Evolutionary conservation across 2,888 invertebrate genomes (phyloP), one percentile per base, ranked within the genome.

Genomic region (Tetheella fluctuosa): DNA sequence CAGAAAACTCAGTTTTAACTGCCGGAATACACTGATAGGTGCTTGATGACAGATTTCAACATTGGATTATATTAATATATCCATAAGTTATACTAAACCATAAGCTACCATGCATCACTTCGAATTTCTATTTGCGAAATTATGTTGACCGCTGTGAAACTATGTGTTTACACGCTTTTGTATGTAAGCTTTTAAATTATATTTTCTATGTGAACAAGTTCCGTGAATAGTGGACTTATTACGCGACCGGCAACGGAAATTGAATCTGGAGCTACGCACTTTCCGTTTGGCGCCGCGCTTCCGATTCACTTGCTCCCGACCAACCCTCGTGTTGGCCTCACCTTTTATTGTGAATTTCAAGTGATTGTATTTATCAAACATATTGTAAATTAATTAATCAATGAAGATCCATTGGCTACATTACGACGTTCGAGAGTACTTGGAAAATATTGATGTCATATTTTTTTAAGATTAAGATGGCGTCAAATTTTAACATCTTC

Each of bases 211-310:
- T 74, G 77, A 82, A 79, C 80, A 83, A 76, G 78, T 78, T 73
- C 74, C 64, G 74, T 89, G 87, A 89, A 89, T 89, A 83, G 88
- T 83, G 83, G 82, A 84, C 86, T 89, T 90, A 89, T 90, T 90
- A 89, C 85, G 81, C 83, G 83, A 80, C 85, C 86, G 86, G 84
- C 77, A 82, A 73, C 90, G 91, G 89, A 91, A 90, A 91, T 91
- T 90, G 89, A 89, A 90, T 91, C 88, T 88, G 86, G 81, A 88
- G 88, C 88, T 88, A 90, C 90, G 91, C 89, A 89, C 88, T 86
- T 88, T 89, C 90, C 88, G 87, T 85, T 77, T 81, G 85, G 81
- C 81, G 79, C 79, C 80, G 80, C 78, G 79, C 80, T 86, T 87
- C 85, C 86, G 85, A 74, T 79, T 81, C 79, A 73, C 77, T 82